These are phyloP conservation scores for Stichodactyla mertensii DNA, from an alignment of 64 coral and sea anemone species.

Conservation along the genomic window DNA sequence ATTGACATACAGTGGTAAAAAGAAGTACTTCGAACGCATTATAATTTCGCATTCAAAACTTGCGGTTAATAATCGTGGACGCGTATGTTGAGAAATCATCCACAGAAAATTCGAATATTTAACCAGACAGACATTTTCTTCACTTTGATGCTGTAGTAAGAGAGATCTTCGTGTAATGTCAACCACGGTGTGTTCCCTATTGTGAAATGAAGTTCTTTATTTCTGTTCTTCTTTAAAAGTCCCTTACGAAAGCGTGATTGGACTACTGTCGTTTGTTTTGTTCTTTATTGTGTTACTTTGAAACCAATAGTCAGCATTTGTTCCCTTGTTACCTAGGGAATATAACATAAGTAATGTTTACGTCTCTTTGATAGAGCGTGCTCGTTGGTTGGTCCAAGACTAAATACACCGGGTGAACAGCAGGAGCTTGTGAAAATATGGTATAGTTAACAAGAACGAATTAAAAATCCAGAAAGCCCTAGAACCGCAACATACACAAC, in stretches of 20 bases:
- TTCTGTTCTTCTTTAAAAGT: neutral
- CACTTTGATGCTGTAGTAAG: neutral
- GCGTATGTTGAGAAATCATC: neutral
- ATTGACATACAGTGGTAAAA: neutral
- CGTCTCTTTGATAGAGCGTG: neutral
- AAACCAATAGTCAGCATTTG: neutral
- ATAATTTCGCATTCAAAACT: neutral
- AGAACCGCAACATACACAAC: neutral
- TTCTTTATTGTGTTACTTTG: neutral
- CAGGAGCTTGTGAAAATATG: neutral
- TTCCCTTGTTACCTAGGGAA: neutral
- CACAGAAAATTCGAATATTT: neutral
- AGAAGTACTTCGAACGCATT: neutral
- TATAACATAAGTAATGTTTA: neutral
- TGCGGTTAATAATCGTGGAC: neutral
- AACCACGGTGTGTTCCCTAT: neutral
- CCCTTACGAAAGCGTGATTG: neutral
- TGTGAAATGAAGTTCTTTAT: constrained; percentile 3
- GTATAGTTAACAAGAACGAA: neutral
- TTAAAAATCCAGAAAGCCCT: neutral
- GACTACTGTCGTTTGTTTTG: neutral
- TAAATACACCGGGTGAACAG: neutral
- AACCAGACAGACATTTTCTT: neutral
- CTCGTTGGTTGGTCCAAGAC: neutral
- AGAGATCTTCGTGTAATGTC: neutral